Evolutionary conservation across 2,797 vertebrate genomes (phyloP), one percentile per base, ranked within the genome.

Genomic region (Platalea minor): DNA sequence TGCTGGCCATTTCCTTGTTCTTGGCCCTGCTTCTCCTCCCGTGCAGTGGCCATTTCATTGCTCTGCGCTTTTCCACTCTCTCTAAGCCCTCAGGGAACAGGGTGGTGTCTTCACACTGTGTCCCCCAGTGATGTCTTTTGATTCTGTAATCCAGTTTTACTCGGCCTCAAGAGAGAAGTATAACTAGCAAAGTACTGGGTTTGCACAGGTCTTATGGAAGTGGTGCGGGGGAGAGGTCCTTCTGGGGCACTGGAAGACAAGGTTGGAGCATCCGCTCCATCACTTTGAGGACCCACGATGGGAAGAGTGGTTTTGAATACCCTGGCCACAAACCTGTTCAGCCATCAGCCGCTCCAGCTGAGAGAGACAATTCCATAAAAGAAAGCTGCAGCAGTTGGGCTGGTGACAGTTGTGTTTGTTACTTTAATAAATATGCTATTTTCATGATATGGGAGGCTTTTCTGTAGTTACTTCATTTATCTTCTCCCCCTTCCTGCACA

Each of bases 91-190:
- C 31, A 46, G 29, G 41, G 33, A 78, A 39, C 2, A 67, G 6
- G 11, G 23, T 29, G n/a, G 10, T 61, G 16, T 43, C 51, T 39
- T 88, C 35, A 37, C 0, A 0, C 5, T 37, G 1, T 59, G 28
- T 48, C 19, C 57, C 50, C 24, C 37, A 14, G 10, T 39, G 26
- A 16, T 20, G 35, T 3, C 29, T 74, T 82, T 65, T 59, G 59
- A 53, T 18, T 61, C 37, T 10, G 3, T 26, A 29, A 79, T 25
- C 23, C 14, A 23, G 29, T 61, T 87, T 82, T 39, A 63, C 10
- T 5, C 25, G 61, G 6, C 14, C 14, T 63, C 14, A 53, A 23
- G 24, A 33, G 29, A 83, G 24, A 79, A 77, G 11, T 46, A 28
- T 73, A 93, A 35, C 29, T 43, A 48, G 20, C 15, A 11, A 61